Percentiles rank a stretch among this genome's conserved stretches.
phyloP scores from a whole-genome alignment of 2,113 vertebrate genomes.

The Cyprichromis sp. region DNA sequence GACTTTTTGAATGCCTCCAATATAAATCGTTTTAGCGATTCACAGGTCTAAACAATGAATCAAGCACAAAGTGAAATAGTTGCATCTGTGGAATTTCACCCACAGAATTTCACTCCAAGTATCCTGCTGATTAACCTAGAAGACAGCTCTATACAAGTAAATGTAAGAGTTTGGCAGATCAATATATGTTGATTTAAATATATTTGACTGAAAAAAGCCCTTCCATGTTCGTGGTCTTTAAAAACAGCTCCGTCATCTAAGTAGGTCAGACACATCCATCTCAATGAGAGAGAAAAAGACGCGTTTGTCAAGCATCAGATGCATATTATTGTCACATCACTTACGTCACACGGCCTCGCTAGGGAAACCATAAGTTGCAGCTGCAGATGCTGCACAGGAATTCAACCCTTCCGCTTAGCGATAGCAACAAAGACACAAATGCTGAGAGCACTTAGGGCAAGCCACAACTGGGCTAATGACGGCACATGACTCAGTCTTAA shows the following conservation, averaged over 20 bases:
- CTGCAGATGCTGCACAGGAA: slow-evolving; percentile 12
- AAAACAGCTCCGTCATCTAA: neutral
- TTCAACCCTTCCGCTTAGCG: slow-evolving; percentile 11
- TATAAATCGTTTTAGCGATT: neutral
- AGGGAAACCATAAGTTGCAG: neutral
- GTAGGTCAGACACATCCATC: neutral
- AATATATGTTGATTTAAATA: neutral
- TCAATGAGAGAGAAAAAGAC: neutral
- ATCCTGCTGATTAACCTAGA: neutral
- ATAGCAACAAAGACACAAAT: neutral
- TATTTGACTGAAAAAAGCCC: neutral
- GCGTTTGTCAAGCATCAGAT: neutral
- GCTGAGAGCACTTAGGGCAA: neutral
- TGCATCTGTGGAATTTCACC: neutral
- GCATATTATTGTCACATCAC: neutral
- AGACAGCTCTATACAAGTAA: neutral
- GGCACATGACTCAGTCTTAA: neutral
- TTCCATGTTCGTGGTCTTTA: neutral
- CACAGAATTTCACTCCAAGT: neutral
- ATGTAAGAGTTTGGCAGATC: neutral
- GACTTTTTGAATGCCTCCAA: neutral
- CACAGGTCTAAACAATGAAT: neutral
- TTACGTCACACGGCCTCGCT: neutral
- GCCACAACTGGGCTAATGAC: slow-evolving; percentile 16
- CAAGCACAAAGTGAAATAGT: neutral